These are phyloP conservation scores for Falco biarmicus DNA, from an alignment of 2,797 vertebrate genomes.

Conservation along the genomic window DNA sequence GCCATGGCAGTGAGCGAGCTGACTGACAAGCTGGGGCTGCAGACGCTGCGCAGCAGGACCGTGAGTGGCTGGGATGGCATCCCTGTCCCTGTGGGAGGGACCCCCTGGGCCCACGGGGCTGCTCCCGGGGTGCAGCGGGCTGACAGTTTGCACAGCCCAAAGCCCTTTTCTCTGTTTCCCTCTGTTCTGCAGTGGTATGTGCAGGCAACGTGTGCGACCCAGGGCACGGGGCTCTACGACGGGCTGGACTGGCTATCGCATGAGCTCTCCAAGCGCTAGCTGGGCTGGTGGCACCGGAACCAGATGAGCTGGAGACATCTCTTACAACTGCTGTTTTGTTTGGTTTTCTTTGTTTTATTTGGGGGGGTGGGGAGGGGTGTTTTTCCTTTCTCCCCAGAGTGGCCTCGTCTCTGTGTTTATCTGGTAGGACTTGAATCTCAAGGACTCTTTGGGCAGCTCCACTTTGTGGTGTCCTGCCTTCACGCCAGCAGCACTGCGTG, in stretches of 20 bases:
- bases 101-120: not conserved
- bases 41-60: constrained; percentile 80
- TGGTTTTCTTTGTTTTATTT: not conserved
- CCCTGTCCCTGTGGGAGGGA: not conserved
- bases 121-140: not conserved
- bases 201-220: constrained; percentile 87
- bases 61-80: constrained; percentile 67
- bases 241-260: constrained; percentile 76
- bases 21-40: constrained; percentile 86
- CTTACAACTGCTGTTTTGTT: not conserved
- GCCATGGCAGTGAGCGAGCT: constrained; percentile 86
- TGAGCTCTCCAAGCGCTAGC: constrained; percentile 26
- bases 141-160: rapidly evolving
- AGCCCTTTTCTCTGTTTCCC: not conserved
- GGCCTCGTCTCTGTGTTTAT: constrained; percentile 70
- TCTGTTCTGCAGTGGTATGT: constrained; percentile 82
- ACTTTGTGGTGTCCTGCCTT: not conserved
- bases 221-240: constrained; percentile 86
- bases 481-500: not conserved
- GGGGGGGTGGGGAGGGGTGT: not conserved
- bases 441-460: not conserved
- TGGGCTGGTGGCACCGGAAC: not conserved
- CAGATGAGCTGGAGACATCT: not conserved
- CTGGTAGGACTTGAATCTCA: constrained; percentile 64
- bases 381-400: constrained; percentile 21